Evolutionary conservation across 2,113 vertebrate species (phyloP).

Genomic region (Ptilonorhynchus violaceus): DNA sequence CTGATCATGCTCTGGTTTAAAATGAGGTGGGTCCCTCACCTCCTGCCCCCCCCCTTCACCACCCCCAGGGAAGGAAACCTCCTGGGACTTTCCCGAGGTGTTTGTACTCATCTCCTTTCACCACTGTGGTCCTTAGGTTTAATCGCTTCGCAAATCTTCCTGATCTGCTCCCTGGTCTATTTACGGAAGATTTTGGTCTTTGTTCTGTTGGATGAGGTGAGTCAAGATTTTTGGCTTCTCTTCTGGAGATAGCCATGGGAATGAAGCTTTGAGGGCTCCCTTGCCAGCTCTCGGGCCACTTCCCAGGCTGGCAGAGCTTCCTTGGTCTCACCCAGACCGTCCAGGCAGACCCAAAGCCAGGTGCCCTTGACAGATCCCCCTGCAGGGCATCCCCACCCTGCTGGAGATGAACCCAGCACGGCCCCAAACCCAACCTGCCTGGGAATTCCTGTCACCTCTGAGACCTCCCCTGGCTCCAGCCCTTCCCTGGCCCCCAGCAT

Average conservation of each 20-base stretch:
- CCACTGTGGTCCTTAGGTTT: not conserved
- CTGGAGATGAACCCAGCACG: not conserved
- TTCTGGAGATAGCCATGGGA: not conserved
- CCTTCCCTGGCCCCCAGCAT: not conserved
- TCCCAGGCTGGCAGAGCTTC: not conserved
- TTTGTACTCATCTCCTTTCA: not conserved
- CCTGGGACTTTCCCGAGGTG: not conserved
- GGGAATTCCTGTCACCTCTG: not conserved
- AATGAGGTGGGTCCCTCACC: not conserved
- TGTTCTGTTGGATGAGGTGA: not conserved
- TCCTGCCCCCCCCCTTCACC: not conserved
- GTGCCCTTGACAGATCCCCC: not conserved
- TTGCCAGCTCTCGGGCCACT: not conserved
- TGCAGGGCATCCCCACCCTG: not conserved
- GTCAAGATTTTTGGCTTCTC: not conserved
- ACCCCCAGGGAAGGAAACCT: not conserved
- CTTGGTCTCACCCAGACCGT: not conserved
- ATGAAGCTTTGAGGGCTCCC: not conserved
- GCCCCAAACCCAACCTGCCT: not conserved
- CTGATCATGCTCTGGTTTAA: not conserved
- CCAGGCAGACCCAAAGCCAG: not conserved
- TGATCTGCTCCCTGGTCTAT: not conserved
- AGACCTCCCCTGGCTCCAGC: not conserved
- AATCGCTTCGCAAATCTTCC: not conserved
- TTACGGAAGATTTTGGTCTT: not conserved